Evolutionary conservation across 2,113 vertebrate species (phyloP), one percentile per base, ranked within the genome.

Genomic region (Rallus limicola): DNA sequence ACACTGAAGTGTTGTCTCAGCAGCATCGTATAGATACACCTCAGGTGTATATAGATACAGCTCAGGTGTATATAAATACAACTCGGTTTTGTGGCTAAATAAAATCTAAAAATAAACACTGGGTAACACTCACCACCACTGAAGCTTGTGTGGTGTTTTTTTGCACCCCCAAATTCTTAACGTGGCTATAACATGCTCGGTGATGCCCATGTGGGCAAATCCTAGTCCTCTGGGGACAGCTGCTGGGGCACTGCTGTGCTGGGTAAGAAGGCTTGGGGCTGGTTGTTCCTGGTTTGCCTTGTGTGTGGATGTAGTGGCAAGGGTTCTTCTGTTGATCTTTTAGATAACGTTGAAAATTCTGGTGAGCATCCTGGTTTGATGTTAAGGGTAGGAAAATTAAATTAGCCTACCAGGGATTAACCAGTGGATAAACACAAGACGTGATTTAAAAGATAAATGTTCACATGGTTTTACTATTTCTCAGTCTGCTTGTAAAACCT

Each of bases 151-250:
- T 55, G 5, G n/a, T 92, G 13, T 65, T 76, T 53, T 53, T 88
- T 77, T 50, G 70, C 16, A 42, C 20, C 10, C 24, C 33, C 62
- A 0, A 83, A 38, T 69, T 65, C 26, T 58, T 80, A 20, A 33
- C 0, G 0, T 58, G 53, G 6, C 52, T 77, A 0, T 65, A 36
- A 72, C 5, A 1, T 17, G 26, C 10, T 65, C 1, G 1, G 4
- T 69, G 58, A 63, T 77, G 67, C 36, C 6, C 6, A 3, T 59
- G 33, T 1, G 3, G 63, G 50, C 3, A 3, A 10, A 77, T 93
- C 13, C 16, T 11, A 26, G 26, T 33, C 11, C 10, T 34, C 6
- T 23, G 24, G 24, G 16, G 48, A 62, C 16, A 88, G 38, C n/a
- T 88, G 33, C 69, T 34, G 44, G 26, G 34, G 28, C 34, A 15